These are phyloP conservation scores for Orchestia grillus DNA, from an alignment of 1,140 invertebrate species.

Conservation along the genomic window DNA sequence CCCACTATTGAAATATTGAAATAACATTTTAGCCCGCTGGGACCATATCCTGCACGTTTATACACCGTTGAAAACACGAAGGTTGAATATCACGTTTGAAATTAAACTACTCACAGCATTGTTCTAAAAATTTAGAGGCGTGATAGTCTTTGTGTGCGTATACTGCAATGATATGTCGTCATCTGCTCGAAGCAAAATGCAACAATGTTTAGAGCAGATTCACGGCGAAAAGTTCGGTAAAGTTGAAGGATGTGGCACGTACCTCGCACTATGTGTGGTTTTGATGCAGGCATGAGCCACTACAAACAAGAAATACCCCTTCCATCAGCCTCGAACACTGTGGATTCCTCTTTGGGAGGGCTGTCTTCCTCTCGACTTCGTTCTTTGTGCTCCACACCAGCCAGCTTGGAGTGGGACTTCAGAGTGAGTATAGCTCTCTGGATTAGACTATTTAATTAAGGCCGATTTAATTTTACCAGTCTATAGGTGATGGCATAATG, in stretches of 20 bases:
- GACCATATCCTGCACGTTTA: neutral
- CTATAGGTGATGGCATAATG: too few relatives aligned
- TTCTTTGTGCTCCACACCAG: conserved; percentile 38
- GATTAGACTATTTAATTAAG: too few relatives aligned
- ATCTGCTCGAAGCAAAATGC: neutral
- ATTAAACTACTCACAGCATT: neutral
- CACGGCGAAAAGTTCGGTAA: neutral
- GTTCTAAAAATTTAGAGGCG: neutral
- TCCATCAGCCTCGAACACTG: neutral
- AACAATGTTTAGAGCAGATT: neutral
- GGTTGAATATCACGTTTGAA: neutral
- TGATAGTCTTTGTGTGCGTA: neutral
- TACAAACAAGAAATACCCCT: neutral
- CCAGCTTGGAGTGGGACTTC: conserved; percentile 35
- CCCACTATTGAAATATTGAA: neutral
- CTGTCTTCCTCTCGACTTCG: neutral
- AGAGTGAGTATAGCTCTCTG: neutral
- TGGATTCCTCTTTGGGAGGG: conserved; percentile 5
- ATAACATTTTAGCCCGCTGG: neutral
- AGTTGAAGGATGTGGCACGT: neutral
- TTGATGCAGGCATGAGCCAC: conserved; percentile 3
- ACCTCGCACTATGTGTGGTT: neutral
- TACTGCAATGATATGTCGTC: neutral
- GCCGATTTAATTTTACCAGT: too few relatives aligned
- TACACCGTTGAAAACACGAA: neutral